Conservation (phyloP, 2,113 vertebrate species). For the Hippocampus guttulatus region DNA sequence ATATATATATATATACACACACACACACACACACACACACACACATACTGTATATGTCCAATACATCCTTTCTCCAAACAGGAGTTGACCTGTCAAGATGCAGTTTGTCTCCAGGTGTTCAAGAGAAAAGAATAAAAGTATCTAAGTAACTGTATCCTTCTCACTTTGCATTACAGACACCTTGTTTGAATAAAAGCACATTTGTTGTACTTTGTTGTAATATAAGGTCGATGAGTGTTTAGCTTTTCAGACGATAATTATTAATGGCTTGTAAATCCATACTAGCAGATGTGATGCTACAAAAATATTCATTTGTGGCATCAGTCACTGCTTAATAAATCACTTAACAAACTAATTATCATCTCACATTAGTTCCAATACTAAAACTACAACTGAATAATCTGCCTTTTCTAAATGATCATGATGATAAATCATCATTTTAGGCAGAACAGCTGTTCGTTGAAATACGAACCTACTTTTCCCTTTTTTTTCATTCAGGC, state of each 20-base stretch:
- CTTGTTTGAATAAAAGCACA: background rate
- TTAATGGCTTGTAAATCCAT: background rate
- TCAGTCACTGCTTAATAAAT: background rate
- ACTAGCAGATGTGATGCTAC: background rate
- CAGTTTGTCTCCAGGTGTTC: conserved; percentile 83
- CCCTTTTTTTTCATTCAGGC: too few species aligned
- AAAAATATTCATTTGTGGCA: background rate
- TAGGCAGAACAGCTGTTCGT: too few species aligned
- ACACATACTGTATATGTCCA: too few species aligned
- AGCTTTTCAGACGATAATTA: background rate
- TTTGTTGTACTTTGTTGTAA: background rate
- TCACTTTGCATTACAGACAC: conserved; percentile 1
- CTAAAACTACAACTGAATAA: too few species aligned
- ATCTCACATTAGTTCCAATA: too few species aligned
- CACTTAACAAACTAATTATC: background rate
- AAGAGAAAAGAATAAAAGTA: conserved; percentile 74
- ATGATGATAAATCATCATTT: too few species aligned
- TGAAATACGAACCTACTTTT: too few species aligned
- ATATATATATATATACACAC: background rate
- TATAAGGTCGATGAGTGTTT: background rate
- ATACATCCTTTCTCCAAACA: conserved; percentile 46
- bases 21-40: too few species aligned
- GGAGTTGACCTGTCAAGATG: conserved; percentile 84
- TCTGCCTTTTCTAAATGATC: too few species aligned
- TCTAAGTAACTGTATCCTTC: background rate